Evolutionary conservation across 2,113 vertebrate genomes (phyloP), one percentile per base, ranked within the genome.

Genomic region (Bubalus kerabau): DNA sequence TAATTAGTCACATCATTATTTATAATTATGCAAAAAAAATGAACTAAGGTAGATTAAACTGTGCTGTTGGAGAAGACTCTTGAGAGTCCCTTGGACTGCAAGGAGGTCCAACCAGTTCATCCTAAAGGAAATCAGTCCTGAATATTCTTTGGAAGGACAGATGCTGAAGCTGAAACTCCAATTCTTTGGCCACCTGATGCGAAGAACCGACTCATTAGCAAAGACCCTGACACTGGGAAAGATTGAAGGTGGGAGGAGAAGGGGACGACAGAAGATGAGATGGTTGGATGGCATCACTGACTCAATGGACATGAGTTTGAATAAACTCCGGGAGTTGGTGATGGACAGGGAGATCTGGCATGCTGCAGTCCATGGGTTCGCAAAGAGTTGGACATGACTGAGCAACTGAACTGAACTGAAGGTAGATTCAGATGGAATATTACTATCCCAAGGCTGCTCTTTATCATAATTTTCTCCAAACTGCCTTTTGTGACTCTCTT

Each of bases 351-450:
- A 21, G 64, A 17, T 17, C 64, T 71, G 64, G 9, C 1, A 0
- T 21, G 17, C 64, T 71, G n/a, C 2, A 2, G 1, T 40, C 5
- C 67, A 40, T 71, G n/a, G n/a, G 19, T 9, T 71, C 1, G 0
- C n/a, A 40, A 71, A 36, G 19, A 71, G n/a, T 36, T 2, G 0
- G n/a, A 40, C 19, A 12, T 1, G 19, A 71, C 67, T 71, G 19
- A 23, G 67, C 2, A 1, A 36, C 67, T 71, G 67, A 71, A 71
- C n/a, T 71, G 67, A 71, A 40, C 67, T 71, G n/a, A 80, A 71
- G 23, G 16, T 43, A 40, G 43, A 52, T 85, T 80, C 52, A 81
- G 28, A 36, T 14, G 36, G 43, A 32, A 3, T 10, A 76, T 9
- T 62, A 81, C 30, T 80, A 5, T 85, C 57, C 36, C 57, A 84